Base-by-base conservation (phyloP, 1,140 invertebrate species). In the Mesaphorura yosii region DNA sequence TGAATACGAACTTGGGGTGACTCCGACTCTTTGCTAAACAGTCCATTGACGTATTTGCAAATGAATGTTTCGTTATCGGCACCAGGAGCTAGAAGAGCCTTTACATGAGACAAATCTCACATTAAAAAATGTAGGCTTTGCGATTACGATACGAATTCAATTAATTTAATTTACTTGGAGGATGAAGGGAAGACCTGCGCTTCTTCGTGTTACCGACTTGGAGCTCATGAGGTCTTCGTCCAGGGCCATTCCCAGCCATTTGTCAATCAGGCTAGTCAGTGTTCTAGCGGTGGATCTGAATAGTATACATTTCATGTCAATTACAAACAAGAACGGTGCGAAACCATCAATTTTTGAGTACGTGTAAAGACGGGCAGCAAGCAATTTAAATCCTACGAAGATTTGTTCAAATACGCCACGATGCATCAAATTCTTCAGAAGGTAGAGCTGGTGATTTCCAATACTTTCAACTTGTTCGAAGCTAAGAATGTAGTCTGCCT, bases 381-480 rank as follows among this genome's bases (percentile, higher is more conserved):
- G 69, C 63, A 80, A 78, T 19, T 76, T 78, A 71, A 94, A 95
- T 5, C 88, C 91, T 51, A 90, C 78, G 69, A 89, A 89, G 4
- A 86, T 87, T 70, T 95, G 86, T 68, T 97, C 92, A 72, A 95
- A 95, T 37, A 92, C 91, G 3, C 92, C 92, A 57, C 90, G 75
- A 70, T 97, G 92, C 69, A 63, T 58, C 23, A 63, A 45, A 53
- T 63, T 63, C 34, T 60, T 73, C 19, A 91, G 75, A 27, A 92
- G 70, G 1, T 70, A 66, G 1, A 81, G 78, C 58, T 89, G 82
- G 68, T 83, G 81, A 22, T 81, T 75, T 1, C 84, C 85, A 48
- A 88, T 81, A 22, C 66, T 57, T 15, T 72, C 51, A 40, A 86
- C 49, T 45, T 61, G 42, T 4, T 57, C 39, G 40, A 46, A 54